Evolutionary conservation across 1,140 invertebrate genomes (phyloP), one percentile per base, ranked within the genome.

Genomic region (Caenorhabditis brenneri): DNA sequence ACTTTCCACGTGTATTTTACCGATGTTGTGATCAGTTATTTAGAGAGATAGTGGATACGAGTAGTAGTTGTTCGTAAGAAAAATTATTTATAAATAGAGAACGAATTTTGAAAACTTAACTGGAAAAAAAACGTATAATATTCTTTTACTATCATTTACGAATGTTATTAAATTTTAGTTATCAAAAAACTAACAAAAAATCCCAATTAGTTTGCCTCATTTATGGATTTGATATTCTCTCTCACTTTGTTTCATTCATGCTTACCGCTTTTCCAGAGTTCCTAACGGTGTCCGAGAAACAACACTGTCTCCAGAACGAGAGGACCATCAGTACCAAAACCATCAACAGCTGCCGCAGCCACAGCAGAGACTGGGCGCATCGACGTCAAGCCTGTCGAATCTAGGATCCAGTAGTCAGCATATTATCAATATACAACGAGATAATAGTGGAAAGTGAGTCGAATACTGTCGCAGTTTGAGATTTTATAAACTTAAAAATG

Each of bases 221-320:
- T 79, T 49, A 15, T n/a, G n/a, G n/a, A n/a, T n/a, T n/a, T n/a
- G n/a, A n/a, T n/a, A n/a, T 7, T 12, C 60, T 29, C 19, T 69
- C 60, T 24, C 31, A 48, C 6, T 74, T 24, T 15, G 19, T 74
- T 74, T 74, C 65, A 9, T 42, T n/a, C n/a, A n/a, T 22, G 33
- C 65, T 74, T 39, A 19, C 19, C 39, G 39, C 27, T 42, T 42
- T 74, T 74, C n/a, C 65, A 74, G 65, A 74, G 12, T 42, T 16
- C 36, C 33, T 42, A 74, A 74, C 36, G 65, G 65, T 74, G 36
- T 74, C 19, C 65, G 65, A 16, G 65, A 74, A 27, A n/a, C 36
- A 24, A 74, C 65, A 74, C 4, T 74, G 36, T 74, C 65, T 33
- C 65, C 65, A 74, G 65, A 74, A 74, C 33, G 65, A 74, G 65